Evolutionary conservation across 1,140 invertebrate genomes (phyloP), one percentile per base, ranked within the genome.

Genomic region (Drosophila nannoptera): DNA sequence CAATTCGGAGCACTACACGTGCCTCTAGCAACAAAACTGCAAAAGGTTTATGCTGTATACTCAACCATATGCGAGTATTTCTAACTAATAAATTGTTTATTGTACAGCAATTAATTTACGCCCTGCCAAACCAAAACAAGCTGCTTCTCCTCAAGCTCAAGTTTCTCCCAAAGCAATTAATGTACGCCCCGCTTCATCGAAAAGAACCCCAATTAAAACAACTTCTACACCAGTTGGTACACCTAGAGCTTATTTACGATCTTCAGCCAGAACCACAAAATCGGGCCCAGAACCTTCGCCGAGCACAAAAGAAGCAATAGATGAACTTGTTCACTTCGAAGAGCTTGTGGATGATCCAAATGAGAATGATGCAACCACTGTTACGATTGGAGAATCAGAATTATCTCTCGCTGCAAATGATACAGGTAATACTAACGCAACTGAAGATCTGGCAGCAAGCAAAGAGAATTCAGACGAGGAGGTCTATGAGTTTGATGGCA

Each of bases 401-500:
- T 16, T 33, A 61, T 42, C 31, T 55, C 2, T 45, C 40, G 4
- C 7, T 9, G n/a, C 22, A 0, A 66, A 73, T 31, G 48, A 78
- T 16, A 22, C 48, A 0, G 63, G 65, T 22, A 62, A 64, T 9
- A 50, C 48, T 12, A 59, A 9, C 42, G 35, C 40, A 14, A 35
- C 61, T 2, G 77, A 65, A 4, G 78, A 65, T 32, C 40, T 42
- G 4, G 33, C 29, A 12, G 29, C 50, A 0, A 29, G 46, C 11
- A 66, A 63, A 1, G 16, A 6, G n/a, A 55, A 56, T 11, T 48
- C 55, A 5, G 67, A 53, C 6, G 54, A 68, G 29, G 74, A 88
- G 50, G 71, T 89, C 3, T 89, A 84, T 36, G 80, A 89, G 9
- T 87, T 89, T 42, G 78, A 89, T 11, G 87, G 89, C 65, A 94